A percentile compares a stretch with the other conserved stretches of the same genome.
These are phyloP conservation scores for Entomobrya multifasciata DNA, from an alignment of 2,888 invertebrate species.

Conservation along the genomic window DNA sequence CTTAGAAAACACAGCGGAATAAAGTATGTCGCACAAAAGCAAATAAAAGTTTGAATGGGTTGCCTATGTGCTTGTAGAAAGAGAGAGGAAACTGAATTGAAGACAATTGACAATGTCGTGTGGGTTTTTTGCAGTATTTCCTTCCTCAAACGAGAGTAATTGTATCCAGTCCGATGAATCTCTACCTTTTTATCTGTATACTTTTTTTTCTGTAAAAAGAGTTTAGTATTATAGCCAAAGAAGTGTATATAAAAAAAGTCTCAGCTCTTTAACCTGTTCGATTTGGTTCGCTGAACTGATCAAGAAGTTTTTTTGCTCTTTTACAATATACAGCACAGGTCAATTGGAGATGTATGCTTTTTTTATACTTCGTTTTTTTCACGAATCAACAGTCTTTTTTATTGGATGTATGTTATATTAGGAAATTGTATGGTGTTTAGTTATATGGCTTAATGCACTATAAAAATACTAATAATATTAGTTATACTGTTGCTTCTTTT, in stretches of 20 bases:
- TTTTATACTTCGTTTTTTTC: constrained; percentile 10
- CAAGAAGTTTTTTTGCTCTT: constrained; percentile 52
- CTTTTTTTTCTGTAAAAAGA: not conserved
- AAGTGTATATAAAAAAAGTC: too few species aligned
- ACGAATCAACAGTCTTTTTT: too few species aligned
- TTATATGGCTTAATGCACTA: not conserved
- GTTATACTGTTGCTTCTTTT: constrained; percentile 17
- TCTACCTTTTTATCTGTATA: not conserved
- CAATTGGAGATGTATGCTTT: too few species aligned
- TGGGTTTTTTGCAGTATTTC: not conserved
- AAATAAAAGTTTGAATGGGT: not conserved
- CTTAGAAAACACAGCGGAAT: too few species aligned
- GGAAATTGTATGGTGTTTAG: not conserved
- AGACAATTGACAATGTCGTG: not conserved
- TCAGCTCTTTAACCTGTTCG: constrained; percentile 41
- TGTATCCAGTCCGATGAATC: constrained; percentile 65
- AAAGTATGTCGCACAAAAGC: too few species aligned
- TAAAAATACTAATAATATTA: not conserved
- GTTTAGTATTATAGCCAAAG: too few species aligned
- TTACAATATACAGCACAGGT: not conserved
- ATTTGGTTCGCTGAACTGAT: constrained; percentile 57
- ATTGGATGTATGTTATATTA: too few species aligned
- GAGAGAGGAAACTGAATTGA: not conserved
- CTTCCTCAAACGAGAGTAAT: constrained; percentile 43
- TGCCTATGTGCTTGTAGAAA: not conserved